phyloP scores from a whole-genome alignment of 2,113 vertebrate genomes.

The Microcebus jonahi region DNA sequence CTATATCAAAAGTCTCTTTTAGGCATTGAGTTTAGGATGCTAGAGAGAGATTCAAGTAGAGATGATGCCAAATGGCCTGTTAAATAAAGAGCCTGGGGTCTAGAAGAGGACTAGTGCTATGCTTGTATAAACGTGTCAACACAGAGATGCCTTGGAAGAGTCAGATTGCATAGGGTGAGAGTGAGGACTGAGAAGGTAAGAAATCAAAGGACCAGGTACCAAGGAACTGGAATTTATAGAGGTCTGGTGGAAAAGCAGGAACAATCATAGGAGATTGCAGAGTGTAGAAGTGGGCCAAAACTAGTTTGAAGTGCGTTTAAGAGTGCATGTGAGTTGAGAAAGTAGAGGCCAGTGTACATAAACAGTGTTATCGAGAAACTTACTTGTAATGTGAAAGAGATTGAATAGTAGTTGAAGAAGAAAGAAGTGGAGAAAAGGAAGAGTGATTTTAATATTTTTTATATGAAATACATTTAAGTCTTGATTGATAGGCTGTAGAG shows the following conservation, averaged over 20 bases:
- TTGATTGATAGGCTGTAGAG: background rate
- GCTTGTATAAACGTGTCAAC: background rate
- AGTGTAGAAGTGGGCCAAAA: background rate
- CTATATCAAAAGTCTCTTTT: background rate
- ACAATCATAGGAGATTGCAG: background rate
- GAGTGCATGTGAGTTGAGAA: background rate
- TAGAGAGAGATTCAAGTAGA: background rate
- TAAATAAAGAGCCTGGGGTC: background rate
- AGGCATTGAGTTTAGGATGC: background rate
- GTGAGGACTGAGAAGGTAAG: background rate
- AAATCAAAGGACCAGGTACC: background rate
- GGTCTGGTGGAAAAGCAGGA: background rate
- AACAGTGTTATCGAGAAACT: background rate
- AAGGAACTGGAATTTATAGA: background rate
- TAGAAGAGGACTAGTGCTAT: background rate
- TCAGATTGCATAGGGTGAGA: background rate
- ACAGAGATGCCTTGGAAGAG: background rate
- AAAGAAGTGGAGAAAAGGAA: background rate
- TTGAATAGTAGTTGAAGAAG: conserved; percentile 7
- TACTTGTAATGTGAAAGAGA: conserved; percentile 1
- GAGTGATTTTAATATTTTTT: background rate
- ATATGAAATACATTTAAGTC: conserved; percentile 1
- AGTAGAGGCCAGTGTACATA: background rate
- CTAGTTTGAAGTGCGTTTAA: background rate
- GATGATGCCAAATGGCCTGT: background rate